These are phyloP conservation scores for Protophormia terraenovae DNA, from an alignment of 2,888 invertebrate genomes.

Conservation along the genomic window DNA sequence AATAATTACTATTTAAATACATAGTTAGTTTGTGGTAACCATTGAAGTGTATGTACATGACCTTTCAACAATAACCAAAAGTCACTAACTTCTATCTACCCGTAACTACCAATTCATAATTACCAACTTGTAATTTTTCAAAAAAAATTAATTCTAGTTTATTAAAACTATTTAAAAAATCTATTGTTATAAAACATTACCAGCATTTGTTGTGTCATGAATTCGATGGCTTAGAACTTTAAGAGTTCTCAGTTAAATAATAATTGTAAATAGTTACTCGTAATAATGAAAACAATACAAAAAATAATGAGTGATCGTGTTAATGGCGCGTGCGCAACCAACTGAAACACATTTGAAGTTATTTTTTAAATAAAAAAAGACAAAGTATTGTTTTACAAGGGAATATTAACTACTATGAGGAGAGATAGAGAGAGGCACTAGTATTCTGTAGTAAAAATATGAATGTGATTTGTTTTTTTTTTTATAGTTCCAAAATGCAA, in stretches of 20 bases:
- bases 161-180: not conserved
- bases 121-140: constrained; percentile 25
- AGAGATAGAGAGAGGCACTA: not conserved
- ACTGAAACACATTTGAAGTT: constrained; percentile 71
- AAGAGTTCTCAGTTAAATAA: constrained; percentile 36
- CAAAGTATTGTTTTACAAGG: constrained; percentile 6
- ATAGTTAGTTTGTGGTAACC: constrained; percentile 11
- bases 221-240: constrained; percentile 46
- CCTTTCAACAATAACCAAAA: constrained; percentile 49
- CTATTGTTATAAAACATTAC: not conserved
- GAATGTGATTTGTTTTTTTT: not conserved
- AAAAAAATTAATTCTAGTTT: constrained; percentile 19
- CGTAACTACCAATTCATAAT: not conserved
- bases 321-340: constrained; percentile 75
- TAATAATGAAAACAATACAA: constrained; percentile 47
- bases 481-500: not conserved
- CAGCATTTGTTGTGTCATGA: constrained; percentile 23
- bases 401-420: not conserved
- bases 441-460: not conserved
- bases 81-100: constrained; percentile 18
- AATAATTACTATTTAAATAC: constrained; percentile 38
- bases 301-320: constrained; percentile 51
- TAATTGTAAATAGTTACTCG: constrained; percentile 22
- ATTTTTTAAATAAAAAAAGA: not conserved
- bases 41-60: constrained; percentile 52